A percentile compares a stretch with the other conserved stretches of the same genome.
Evolutionary conservation across 2,113 vertebrate genomes (phyloP).

Genomic region (Microtus oregoni): DNA sequence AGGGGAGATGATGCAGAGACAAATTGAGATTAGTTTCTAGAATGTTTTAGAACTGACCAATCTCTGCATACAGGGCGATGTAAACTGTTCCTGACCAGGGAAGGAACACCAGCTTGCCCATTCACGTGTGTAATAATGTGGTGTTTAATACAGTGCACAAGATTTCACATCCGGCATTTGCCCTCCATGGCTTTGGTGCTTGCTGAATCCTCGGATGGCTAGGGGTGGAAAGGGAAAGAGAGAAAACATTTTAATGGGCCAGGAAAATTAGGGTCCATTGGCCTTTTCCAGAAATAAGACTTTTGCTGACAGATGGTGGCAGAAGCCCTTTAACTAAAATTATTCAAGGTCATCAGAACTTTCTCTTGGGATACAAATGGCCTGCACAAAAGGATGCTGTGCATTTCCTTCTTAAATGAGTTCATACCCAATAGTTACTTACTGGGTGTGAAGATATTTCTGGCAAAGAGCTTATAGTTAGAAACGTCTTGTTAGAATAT

Average conservation of each 20-base stretch:
- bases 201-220: constrained; percentile 42
- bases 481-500: constrained; percentile 33
- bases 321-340: constrained; percentile 69
- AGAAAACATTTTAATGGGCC: constrained; percentile 39
- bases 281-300: constrained; percentile 57
- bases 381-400: constrained; percentile 8
- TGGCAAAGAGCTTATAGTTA: constrained; percentile 21
- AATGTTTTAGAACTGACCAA: constrained; percentile 40
- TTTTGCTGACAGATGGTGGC: constrained; percentile 70
- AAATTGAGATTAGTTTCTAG: constrained; percentile 37
- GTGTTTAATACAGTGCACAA: constrained; percentile 46
- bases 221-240: not conserved
- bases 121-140: constrained; percentile 31
- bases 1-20: not conserved
- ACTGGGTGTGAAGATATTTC: constrained; percentile 36
- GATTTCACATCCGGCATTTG: constrained; percentile 32
- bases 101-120: constrained; percentile 15
- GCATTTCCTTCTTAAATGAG: not conserved
- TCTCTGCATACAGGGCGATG: not conserved
- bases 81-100: not conserved
- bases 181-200: not conserved
- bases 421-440: not conserved
- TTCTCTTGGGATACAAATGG: constrained; percentile 53
- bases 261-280: constrained; percentile 34
- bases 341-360: constrained; percentile 64